Percentiles rank a stretch among this genome's conserved stretches.
Evolutionary conservation across 2,113 vertebrate genomes (phyloP).

Genomic region (Polyodon spathula): DNA sequence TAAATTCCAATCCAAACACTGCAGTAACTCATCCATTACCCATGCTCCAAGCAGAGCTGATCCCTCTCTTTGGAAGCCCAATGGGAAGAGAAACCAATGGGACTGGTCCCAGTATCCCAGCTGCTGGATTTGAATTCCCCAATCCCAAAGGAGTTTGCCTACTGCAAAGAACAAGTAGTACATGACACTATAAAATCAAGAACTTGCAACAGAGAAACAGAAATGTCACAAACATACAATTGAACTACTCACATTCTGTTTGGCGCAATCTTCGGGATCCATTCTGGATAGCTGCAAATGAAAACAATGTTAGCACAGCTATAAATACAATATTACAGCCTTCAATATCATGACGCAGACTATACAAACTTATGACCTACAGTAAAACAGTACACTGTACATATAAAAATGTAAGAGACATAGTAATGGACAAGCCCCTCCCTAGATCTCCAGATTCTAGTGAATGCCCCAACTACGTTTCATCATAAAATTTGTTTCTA

Average conservation of each 20-base stretch:
- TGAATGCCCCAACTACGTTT: too few species aligned
- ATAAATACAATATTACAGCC: too few species aligned
- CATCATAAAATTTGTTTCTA: too few species aligned
- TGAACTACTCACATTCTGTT: slow-evolving; percentile 74
- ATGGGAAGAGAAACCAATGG: slow-evolving; percentile 29
- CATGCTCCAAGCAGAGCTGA: slow-evolving; percentile 50
- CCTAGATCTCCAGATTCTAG: too few species aligned
- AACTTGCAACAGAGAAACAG: background rate
- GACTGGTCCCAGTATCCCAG: slow-evolving; percentile 47
- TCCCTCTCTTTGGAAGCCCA: slow-evolving; percentile 24
- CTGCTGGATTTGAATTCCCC: slow-evolving; percentile 43
- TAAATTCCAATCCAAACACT: background rate
- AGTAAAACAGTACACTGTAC: slow-evolving; percentile 32
- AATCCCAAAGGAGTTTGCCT: slow-evolving; percentile 30
- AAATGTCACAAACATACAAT: slow-evolving; percentile 1
- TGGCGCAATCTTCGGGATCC: slow-evolving; percentile 73
- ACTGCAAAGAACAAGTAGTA: slow-evolving; percentile 7
- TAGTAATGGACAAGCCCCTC: too few species aligned
- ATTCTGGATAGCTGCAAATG: slow-evolving; percentile 80
- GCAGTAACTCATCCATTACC: background rate
- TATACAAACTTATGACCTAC: too few species aligned
- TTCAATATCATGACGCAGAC: too few species aligned
- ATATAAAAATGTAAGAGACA: too few species aligned
- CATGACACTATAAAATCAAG: background rate
- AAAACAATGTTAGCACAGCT: slow-evolving; percentile 17